Evolutionary conservation across 2,797 vertebrate genomes (phyloP).

Genomic region (Macroramphosus scolopax): DNA sequence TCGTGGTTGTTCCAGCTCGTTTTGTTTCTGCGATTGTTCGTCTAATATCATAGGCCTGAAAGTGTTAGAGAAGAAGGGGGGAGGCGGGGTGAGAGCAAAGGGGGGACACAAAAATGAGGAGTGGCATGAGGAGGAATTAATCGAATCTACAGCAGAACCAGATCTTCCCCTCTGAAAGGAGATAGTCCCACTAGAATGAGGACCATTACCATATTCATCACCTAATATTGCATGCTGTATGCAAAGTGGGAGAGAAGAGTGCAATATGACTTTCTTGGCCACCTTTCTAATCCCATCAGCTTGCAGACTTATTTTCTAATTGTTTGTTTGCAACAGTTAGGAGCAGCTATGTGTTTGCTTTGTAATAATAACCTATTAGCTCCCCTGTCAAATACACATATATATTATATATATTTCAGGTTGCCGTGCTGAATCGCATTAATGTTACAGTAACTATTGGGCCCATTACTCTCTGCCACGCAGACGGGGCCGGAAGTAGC

Average conservation of each 20-base stretch:
- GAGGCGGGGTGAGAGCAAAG: conserved; percentile 10
- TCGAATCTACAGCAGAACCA: conserved; percentile 77
- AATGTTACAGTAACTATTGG: conserved; percentile 79
- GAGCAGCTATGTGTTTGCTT: conserved; percentile 46
- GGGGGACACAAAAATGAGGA: conserved; percentile 76
- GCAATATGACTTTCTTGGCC: conserved; percentile 67
- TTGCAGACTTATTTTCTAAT: conserved; percentile 51
- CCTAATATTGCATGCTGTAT: conserved; percentile 70
- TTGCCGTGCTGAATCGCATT: conserved; percentile 69
- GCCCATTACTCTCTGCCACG: conserved; percentile 77
- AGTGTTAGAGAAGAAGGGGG: conserved; percentile 67
- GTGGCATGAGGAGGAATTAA: conserved; percentile 82
- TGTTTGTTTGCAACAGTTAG: conserved; percentile 65
- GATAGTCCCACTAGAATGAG: conserved; percentile 73
- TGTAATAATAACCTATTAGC: conserved; percentile 69
- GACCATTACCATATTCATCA: conserved; percentile 80
- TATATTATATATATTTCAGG: conserved; percentile 27
- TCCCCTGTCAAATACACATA: conserved; percentile 49
- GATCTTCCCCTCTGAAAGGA: conserved; percentile 75
- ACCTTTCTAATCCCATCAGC: conserved; percentile 53
- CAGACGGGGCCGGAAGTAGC: too few relatives aligned
- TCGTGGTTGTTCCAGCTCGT: conserved; percentile 84
- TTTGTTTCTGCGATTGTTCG: conserved; percentile 86
- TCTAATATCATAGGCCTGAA: conserved; percentile 83
- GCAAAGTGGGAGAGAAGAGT: conserved; percentile 64